phyloP scores from a whole-genome alignment of 2,113 vertebrate genomes.

The Pituophis catenifer region DNA sequence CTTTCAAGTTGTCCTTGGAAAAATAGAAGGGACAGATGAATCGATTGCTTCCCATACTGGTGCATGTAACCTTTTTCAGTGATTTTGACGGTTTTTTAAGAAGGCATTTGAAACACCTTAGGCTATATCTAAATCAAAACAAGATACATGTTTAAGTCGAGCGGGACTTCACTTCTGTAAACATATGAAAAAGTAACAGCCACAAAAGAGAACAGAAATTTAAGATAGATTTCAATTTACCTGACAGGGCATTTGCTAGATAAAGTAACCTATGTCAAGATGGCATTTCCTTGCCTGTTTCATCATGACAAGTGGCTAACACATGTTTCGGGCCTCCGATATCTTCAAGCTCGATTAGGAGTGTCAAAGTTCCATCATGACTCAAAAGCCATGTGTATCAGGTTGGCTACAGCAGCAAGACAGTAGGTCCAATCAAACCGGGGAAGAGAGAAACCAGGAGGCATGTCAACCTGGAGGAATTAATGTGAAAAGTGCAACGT shows the following conservation, averaged over 20 bases:
- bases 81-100: not conserved
- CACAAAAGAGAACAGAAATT: not conserved
- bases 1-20: not conserved
- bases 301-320: constrained; percentile 64
- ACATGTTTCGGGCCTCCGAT: constrained; percentile 66
- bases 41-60: not conserved
- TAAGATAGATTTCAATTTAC: constrained; percentile 34
- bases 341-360: constrained; percentile 75
- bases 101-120: not conserved
- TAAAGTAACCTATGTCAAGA: constrained; percentile 57
- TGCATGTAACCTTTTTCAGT: not conserved
- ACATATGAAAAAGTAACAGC: not conserved
- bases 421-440: constrained; percentile 79
- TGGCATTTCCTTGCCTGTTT: constrained; percentile 62
- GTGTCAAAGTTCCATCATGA: constrained; percentile 60
- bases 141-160: not conserved
- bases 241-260: constrained; percentile 52
- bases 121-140: not conserved
- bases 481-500: constrained; percentile 71
- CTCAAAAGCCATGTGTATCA: constrained; percentile 80
- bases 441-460: constrained; percentile 70
- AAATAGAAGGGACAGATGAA: not conserved
- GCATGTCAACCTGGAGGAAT: constrained; percentile 46
- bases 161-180: not conserved
- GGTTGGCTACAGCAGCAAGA: constrained; percentile 84